phyloP scores from a whole-genome alignment of 2,888 invertebrate species.

The Yponomeuta cagnagella region DNA sequence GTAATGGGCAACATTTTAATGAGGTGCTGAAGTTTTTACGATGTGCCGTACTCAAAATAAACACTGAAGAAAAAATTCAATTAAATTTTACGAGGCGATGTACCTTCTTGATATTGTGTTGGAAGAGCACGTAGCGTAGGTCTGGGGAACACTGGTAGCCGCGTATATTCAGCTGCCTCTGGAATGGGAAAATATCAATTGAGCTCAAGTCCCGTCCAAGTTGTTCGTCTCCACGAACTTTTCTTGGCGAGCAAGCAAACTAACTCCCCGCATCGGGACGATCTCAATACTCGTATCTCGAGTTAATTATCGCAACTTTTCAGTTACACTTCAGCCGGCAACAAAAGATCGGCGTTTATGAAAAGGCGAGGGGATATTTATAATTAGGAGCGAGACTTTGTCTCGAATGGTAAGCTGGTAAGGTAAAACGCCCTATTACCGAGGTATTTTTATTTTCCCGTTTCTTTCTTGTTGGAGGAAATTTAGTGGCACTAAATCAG shows the following conservation, averaged over 20 bases:
- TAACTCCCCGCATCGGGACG: constrained; percentile 17
- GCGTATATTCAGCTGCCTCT: constrained; percentile 91
- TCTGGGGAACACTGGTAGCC: constrained; percentile 91
- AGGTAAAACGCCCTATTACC: too few relatives aligned
- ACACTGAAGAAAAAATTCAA: neutral
- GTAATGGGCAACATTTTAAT: constrained; percentile 31
- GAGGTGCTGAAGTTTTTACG: constrained; percentile 1
- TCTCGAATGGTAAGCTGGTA: neutral
- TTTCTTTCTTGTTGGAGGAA: too few relatives aligned
- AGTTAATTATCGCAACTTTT: constrained; percentile 23
- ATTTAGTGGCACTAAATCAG: too few relatives aligned
- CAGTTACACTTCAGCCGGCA: constrained; percentile 11
- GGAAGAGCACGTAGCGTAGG: constrained; percentile 90
- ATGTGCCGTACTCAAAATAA: constrained; percentile 1
- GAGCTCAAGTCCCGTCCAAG: constrained; percentile 1
- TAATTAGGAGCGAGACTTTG: neutral
- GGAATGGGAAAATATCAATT: constrained; percentile 48
- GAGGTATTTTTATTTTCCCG: too few relatives aligned
- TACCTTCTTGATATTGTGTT: constrained; percentile 93
- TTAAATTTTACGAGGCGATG: neutral
- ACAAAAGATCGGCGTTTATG: neutral
- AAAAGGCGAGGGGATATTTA: neutral
- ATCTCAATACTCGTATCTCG: constrained; percentile 21
- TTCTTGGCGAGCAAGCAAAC: neutral
- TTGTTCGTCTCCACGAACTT: constrained; percentile 1